Percentiles rank a stretch among this genome's conserved stretches.
These are phyloP conservation scores for Cosmia pyralina DNA, from an alignment of 2,888 invertebrate genomes.

Conservation along the genomic window DNA sequence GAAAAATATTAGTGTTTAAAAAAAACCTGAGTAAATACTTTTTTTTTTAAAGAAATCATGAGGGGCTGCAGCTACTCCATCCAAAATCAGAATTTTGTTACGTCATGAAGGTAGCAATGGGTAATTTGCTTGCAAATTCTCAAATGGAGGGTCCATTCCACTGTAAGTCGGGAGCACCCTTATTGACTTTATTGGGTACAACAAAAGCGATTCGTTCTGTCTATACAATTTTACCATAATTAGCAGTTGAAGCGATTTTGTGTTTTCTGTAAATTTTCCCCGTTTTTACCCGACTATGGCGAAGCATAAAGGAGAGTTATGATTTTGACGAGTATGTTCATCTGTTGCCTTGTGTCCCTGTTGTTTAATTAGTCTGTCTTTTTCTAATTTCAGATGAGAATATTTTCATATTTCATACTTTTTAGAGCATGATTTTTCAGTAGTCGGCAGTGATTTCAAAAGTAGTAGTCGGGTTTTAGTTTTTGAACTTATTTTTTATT, in stretches of 20 bases:
- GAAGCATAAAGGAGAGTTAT: no score
- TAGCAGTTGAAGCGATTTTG: background rate
- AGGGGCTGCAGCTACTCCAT: background rate
- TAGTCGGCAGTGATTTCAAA: no score
- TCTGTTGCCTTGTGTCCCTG: no score
- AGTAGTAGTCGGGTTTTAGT: no score
- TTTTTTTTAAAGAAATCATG: background rate
- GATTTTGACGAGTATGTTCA: no score
- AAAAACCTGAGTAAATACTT: background rate
- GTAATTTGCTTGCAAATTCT: constrained; percentile 38
- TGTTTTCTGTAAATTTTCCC: background rate
- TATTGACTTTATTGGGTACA: constrained; percentile 16
- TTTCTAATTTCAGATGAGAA: no score
- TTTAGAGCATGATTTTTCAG: no score
- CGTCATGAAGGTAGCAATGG: constrained; percentile 1
- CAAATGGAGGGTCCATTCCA: background rate
- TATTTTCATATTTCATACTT: no score
- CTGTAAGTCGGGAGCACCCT: background rate
- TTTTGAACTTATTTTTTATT: no score
- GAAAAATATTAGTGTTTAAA: no score
- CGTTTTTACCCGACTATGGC: no score
- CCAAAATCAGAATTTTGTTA: background rate
- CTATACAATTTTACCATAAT: background rate
- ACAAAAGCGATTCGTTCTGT: background rate
- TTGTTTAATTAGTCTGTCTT: no score